Base-by-base conservation (phyloP, 2,113 vertebrate species). In the Condylura cristata region DNA sequence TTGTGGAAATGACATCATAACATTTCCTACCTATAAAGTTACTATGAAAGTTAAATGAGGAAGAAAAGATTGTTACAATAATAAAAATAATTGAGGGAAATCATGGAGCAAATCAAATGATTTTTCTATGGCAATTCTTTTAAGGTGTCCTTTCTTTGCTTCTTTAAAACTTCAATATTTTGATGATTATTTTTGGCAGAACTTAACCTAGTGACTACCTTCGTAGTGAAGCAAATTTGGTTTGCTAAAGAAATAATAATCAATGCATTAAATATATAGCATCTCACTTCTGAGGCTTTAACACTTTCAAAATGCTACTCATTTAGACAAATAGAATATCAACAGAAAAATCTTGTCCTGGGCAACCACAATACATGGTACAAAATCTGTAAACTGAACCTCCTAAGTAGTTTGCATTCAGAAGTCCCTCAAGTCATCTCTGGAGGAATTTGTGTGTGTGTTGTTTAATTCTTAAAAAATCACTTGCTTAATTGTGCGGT, bases 61-160 rank as follows among this genome's bases (percentile, higher is more conserved):
- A 56, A 46, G 60, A 20, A 51, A 8, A 6, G 53, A 81, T 72
- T 85, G 58, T 41, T 91, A 56, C 34, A 66, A 13, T 34, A 66
- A 32, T 93, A 86, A 94, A 72, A 56, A 75, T 63, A 87, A 74
- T 58, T 75, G 12, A 76, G 30, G 51, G 12, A 92, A 90, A 74
- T 65, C 37, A 79, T 70, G 10, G 80, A 83, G 79, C 89, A 61
- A 17, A 22, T 58, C 56, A 84, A 94, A 22, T 46, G 39, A 56
- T 66, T 85, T 86, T 44, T 75, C 12, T 96, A 26, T 51, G 51
- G 18, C 48, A 13, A 78, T 89, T 30, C 13, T 34, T 93, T 70
- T 26, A 78, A 58, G 16, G 7, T 81, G 7, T 9, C 51, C 63
- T 65, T 93, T 60, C 61, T 76, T 90, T 94, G 46, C 46, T 81